phyloP scores from a whole-genome alignment of 1,140 invertebrate species.

The Protaetia brevitarsis region DNA sequence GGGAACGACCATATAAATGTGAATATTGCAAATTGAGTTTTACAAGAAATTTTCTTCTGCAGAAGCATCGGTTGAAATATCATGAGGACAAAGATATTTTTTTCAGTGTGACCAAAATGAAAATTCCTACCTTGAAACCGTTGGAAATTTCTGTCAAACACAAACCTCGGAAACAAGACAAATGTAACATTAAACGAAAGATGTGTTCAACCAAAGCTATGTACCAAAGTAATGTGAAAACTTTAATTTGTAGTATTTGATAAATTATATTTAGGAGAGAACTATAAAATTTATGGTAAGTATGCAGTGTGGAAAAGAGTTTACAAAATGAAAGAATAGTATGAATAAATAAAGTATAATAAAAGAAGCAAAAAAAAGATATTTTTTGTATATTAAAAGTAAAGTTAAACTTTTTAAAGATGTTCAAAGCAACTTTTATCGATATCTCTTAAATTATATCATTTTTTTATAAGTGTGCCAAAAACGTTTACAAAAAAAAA shows the following conservation, averaged over 20 bases:
- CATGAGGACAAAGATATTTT: slow-evolving; percentile 25
- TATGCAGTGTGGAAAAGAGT: too few species aligned
- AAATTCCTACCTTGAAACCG: slow-evolving; percentile 26
- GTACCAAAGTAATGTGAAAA: slow-evolving; percentile 24
- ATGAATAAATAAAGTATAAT: too few species aligned
- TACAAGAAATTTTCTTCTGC: slow-evolving; percentile 48
- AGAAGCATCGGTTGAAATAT: slow-evolving; percentile 45
- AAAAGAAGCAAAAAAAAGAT: too few species aligned
- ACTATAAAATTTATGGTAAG: background rate
- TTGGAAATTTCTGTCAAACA: slow-evolving; percentile 7
- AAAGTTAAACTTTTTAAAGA: too few species aligned
- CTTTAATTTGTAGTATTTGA: slow-evolving; percentile 15
- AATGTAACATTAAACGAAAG: slow-evolving; percentile 28
- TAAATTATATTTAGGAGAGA: background rate
- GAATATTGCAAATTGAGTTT: slow-evolving; percentile 25
- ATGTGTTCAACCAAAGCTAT: slow-evolving; percentile 12
- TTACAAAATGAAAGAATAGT: too few species aligned
- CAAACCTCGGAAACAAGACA: slow-evolving; percentile 30
- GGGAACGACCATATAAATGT: slow-evolving; percentile 31
- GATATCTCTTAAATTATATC: too few species aligned
- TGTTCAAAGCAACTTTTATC: too few species aligned
- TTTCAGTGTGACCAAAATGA: slow-evolving; percentile 12
- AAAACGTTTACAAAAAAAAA: too few species aligned
- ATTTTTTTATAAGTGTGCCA: too few species aligned
- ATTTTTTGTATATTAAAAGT: too few species aligned